phyloP scores from a whole-genome alignment of 2,113 vertebrate species.

The Oreocharis arfaki region DNA sequence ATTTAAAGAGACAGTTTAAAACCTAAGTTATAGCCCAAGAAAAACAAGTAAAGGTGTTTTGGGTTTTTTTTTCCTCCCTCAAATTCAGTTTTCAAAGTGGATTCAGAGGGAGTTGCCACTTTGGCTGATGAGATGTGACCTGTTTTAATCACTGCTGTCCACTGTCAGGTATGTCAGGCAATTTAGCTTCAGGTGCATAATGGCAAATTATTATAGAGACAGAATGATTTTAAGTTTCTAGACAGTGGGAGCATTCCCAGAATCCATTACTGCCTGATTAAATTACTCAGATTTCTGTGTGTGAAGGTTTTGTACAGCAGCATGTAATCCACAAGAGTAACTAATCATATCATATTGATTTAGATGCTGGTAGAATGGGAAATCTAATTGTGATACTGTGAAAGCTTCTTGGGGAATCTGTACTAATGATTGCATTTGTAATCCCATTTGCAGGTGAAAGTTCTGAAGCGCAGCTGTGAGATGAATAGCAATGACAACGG shows the following conservation, averaged over 20 bases:
- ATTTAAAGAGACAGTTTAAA: constrained; percentile 5
- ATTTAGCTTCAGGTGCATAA: constrained; percentile 72
- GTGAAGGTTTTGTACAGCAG: constrained; percentile 77
- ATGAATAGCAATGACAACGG: constrained; percentile 31
- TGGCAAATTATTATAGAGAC: constrained; percentile 69
- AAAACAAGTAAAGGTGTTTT: neutral
- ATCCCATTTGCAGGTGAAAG: constrained; percentile 80
- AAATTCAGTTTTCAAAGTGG: constrained; percentile 51
- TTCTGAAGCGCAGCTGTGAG: constrained; percentile 58
- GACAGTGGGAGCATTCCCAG: constrained; percentile 73
- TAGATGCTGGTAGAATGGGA: constrained; percentile 76
- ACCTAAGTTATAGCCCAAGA: neutral
- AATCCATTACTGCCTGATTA: constrained; percentile 77
- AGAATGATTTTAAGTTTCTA: constrained; percentile 73
- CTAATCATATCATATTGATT: constrained; percentile 81
- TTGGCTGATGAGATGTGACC: constrained; percentile 67
- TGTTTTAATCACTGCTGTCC: constrained; percentile 70
- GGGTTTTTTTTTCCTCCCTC: neutral
- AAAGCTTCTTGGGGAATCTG: constrained; percentile 76
- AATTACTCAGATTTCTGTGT: constrained; percentile 75
- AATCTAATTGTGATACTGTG: constrained; percentile 78
- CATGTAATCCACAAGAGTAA: constrained; percentile 75
- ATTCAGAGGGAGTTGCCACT: constrained; percentile 45
- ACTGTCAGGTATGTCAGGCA: constrained; percentile 64
- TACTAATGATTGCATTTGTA: constrained; percentile 78